Percentiles rank a stretch among this genome's conserved stretches.
Evolutionary conservation across 1,140 invertebrate species (phyloP).

Genomic region (Anagrus nilaparvatae): DNA sequence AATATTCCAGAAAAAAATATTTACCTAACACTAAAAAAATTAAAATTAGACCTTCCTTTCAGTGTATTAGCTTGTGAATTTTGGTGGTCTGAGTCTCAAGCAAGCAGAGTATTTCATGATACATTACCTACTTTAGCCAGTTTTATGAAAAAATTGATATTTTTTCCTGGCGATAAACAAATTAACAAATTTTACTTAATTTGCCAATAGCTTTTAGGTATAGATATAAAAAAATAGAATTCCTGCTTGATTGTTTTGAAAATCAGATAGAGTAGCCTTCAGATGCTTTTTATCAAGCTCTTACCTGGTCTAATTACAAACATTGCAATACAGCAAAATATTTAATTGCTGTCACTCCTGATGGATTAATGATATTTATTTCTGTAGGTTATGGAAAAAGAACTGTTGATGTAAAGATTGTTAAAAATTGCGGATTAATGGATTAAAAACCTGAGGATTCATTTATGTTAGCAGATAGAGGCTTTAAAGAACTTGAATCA

Average conservation of each 20-base stretch:
- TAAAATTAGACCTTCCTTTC: no score
- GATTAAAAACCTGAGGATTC: constrained; percentile 15
- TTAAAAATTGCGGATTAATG: constrained; percentile 30
- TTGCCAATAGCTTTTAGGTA: constrained; percentile 18
- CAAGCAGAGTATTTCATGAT: neutral
- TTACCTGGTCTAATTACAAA: constrained; percentile 38
- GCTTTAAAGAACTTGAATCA: constrained; percentile 27
- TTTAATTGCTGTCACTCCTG: constrained; percentile 36
- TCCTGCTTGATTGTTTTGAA: constrained; percentile 31
- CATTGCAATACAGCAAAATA: constrained; percentile 39
- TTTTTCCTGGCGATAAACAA: no score
- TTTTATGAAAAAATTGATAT: constrained; percentile 10
- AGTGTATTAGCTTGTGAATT: constrained; percentile 14
- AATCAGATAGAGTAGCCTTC: constrained; percentile 32
- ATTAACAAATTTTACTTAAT: no score
- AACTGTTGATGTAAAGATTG: constrained; percentile 25
- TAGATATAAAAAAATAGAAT: constrained; percentile 21
- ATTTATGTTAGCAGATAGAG: constrained; percentile 28
- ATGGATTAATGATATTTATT: constrained; percentile 36
- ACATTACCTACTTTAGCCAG: neutral
- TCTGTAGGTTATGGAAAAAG: constrained; percentile 35
- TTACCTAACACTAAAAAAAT: no score
- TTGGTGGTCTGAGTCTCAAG: neutral
- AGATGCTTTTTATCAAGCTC: constrained; percentile 27
- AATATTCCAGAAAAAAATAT: no score